A percentile compares a stretch with the other conserved stretches of the same genome.
Evolutionary conservation across 1,140 invertebrate species (phyloP).

Genomic region (Anoplophora glabripennis): DNA sequence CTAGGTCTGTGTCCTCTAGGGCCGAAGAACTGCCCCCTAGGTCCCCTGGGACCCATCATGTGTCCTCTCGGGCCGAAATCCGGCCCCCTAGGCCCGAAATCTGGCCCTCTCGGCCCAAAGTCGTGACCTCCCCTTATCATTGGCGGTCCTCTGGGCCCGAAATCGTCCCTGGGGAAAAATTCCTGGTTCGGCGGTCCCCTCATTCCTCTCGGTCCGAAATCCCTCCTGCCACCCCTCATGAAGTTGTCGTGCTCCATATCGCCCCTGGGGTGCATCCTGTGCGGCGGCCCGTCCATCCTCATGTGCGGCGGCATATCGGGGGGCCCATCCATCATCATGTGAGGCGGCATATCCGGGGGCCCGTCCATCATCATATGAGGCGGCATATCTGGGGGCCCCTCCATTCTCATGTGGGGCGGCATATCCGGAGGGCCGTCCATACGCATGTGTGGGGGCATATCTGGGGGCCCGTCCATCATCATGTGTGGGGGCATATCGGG

Average conservation of each 20-base stretch:
- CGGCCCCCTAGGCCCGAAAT: slow-evolving; percentile 40
- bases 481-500: neutral
- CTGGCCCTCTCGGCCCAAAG: slow-evolving; percentile 42
- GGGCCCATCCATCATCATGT: slow-evolving; percentile 1
- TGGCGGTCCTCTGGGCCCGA: slow-evolving; percentile 13
- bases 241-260: slow-evolving; percentile 24
- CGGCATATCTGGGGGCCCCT: slow-evolving; percentile 18
- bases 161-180: slow-evolving; percentile 25
- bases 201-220: slow-evolving; percentile 6
- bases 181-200: slow-evolving; percentile 13
- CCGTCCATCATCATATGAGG: slow-evolving; percentile 2
- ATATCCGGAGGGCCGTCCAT: slow-evolving; percentile 16
- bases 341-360: neutral
- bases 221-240: slow-evolving; percentile 22
- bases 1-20: slow-evolving; percentile 19
- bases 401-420: slow-evolving; percentile 15
- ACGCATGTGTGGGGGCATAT: neutral
- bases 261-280: slow-evolving; percentile 11
- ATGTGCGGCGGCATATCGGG: neutral
- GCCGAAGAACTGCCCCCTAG: slow-evolving; percentile 46
- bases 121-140: slow-evolving; percentile 42
- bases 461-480: neutral
- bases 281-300: slow-evolving; percentile 11
- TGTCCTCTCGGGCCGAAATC: slow-evolving; percentile 47
- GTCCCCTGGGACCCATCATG: slow-evolving; percentile 48